phyloP scores from a whole-genome alignment of 2,797 vertebrate species.

The Myotis planiceps region DNA sequence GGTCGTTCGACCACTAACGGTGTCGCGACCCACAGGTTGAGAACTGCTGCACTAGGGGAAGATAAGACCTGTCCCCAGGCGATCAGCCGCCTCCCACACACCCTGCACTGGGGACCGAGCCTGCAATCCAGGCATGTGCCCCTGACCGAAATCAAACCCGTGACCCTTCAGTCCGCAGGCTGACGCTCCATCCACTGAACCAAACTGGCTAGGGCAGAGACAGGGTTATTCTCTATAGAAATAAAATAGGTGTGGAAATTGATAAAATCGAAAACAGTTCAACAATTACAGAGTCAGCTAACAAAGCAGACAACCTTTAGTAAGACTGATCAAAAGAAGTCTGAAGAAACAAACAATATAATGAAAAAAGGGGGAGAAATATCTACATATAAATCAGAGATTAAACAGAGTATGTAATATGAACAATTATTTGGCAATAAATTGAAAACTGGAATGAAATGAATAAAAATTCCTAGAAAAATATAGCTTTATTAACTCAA shows the following conservation, averaged over 20 bases:
- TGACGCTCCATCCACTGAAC: no score
- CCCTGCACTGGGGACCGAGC: no score
- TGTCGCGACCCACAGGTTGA: no score
- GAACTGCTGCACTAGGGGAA: no score
- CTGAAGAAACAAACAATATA: not conserved
- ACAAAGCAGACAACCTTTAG: not conserved
- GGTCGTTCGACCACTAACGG: no score
- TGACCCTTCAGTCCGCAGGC: no score
- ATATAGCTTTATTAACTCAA: not conserved
- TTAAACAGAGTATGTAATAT: not conserved
- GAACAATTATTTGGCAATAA: conserved; percentile 16
- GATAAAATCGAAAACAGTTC: not conserved
- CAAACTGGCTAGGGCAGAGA: no score
- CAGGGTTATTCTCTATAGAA: not conserved
- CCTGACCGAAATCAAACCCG: no score
- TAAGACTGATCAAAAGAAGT: not conserved
- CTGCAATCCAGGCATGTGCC: no score
- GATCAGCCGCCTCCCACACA: no score
- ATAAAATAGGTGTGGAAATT: not conserved
- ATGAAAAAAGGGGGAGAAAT: not conserved
- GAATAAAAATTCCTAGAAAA: conserved; percentile 33
- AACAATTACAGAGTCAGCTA: not conserved
- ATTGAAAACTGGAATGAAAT: not conserved
- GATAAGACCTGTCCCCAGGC: no score
- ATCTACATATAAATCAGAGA: not conserved